Base-by-base conservation (phyloP, 2,888 invertebrate genomes). In the Eristalis intricaria region DNA sequence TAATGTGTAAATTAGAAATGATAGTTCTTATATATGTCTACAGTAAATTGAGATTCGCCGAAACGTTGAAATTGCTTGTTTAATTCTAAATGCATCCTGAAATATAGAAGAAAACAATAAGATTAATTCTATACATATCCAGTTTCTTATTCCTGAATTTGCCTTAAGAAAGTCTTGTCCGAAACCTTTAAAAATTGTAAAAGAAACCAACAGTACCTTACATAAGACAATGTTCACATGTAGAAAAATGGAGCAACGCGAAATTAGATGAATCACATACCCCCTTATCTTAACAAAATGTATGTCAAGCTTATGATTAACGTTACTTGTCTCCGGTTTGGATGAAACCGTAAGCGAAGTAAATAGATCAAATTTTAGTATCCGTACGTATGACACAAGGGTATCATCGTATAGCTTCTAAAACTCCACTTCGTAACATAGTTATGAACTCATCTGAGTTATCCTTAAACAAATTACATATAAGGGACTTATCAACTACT, bases 401-500 rank as follows among this genome's bases (percentile, higher is more conserved):
- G 32, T 8, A 8, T 63, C 19, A 26, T 35, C 32, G 10, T 26
- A 35, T 38, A 19, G 10, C n/a, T 69, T 50, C 63, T 3, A 69
- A 10, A 43, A 11, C 35, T 50, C 2, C 11, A 61, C 15, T 61
- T 78, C 26, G 22, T 19, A 70, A 70, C 64, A 78, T 70, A 15
- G 40, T 38, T 35, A 40, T 40, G 65, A 40, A 40, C 38, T 32
- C 29, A n/a, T 64, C 38, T 35, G 26, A 50, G 26, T 71, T 78
- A 60, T 65, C 58, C 65, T 64, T 13, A 40, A 29, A 26, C 15
- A 64, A n/a, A 64, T 78, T 19, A 1, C 19, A 19, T 50, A 29
- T 50, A 58, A 65, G 64, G 64, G 32, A 64, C 65, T 63, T 23
- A 64, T 56, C 58, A 22, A 60, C 43, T 3, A 60, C 63, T 58